A percentile compares a stretch with the other conserved stretches of the same genome.
Evolutionary conservation across 1,140 invertebrate genomes (phyloP).

Genomic region (Arctopsyche grandis): DNA sequence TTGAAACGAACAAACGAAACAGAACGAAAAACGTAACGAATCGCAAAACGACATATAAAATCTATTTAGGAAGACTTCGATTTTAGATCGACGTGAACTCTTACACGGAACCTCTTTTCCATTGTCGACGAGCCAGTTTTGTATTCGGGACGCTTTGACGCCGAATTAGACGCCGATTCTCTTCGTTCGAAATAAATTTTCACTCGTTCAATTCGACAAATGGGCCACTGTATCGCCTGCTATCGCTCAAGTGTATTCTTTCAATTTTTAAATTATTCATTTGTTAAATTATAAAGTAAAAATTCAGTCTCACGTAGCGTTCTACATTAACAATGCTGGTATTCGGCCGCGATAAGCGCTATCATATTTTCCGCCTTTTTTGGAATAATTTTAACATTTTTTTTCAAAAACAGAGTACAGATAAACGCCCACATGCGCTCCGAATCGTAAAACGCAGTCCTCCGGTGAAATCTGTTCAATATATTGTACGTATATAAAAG

Average conservation of each 20-base stretch:
- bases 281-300: background rate
- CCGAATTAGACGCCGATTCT: background rate
- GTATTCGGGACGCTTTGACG: background rate
- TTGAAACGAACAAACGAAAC: slow-evolving; percentile 19
- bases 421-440: background rate
- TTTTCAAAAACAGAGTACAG: background rate
- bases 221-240: background rate
- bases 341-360: background rate
- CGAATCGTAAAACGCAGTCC: background rate
- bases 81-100: background rate
- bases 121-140: background rate
- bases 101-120: background rate
- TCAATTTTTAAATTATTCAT: background rate
- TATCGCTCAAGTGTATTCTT: background rate
- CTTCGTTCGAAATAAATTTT: slow-evolving; percentile 1
- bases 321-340: slow-evolving; percentile 3
- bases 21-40: slow-evolving; percentile 21
- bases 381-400: background rate
- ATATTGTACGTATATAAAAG: too few relatives aligned
- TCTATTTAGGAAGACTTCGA: slow-evolving; percentile 25
- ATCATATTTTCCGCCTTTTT: background rate
- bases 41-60: slow-evolving; percentile 21
- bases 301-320: background rate
- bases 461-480: too few relatives aligned
- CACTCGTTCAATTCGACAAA: background rate